These are phyloP conservation scores for Myotis yumanensis DNA, from an alignment of 2,113 vertebrate species.

Conservation along the genomic window DNA sequence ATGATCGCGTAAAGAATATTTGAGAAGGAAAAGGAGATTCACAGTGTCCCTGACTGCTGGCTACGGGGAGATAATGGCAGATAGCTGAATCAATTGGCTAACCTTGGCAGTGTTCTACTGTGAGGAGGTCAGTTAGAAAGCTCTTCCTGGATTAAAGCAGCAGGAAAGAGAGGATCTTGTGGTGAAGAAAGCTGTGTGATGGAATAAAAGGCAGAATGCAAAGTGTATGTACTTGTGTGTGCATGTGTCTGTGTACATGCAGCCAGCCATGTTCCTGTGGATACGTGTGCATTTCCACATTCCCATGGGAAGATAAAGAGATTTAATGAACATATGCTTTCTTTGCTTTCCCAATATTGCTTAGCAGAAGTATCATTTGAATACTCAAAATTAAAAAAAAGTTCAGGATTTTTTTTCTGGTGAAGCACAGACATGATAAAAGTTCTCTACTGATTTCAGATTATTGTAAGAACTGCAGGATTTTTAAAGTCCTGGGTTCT, in stretches of 20 bases:
- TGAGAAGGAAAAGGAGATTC: conserved; percentile 9
- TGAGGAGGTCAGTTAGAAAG: conserved; percentile 37
- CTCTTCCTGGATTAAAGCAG: conserved; percentile 6
- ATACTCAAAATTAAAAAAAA: background rate
- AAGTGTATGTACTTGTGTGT: background rate
- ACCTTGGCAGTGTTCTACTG: conserved; percentile 35
- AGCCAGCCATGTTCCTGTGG: background rate
- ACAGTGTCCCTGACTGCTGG: conserved; percentile 5
- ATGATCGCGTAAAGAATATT: background rate
- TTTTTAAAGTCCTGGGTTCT: background rate
- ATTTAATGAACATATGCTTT: background rate
- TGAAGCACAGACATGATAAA: background rate
- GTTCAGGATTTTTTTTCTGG: background rate
- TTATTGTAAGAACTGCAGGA: background rate
- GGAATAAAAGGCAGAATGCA: background rate
- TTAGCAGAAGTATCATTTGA: background rate
- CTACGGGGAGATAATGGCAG: background rate
- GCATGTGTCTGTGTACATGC: background rate
- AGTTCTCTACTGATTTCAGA: background rate
- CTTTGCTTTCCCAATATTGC: background rate
- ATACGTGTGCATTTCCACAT: background rate
- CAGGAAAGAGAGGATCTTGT: background rate
- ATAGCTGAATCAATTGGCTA: conserved; percentile 17
- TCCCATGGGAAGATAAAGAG: background rate
- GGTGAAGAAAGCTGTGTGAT: background rate